These are phyloP conservation scores for Platichthys flesus DNA, from an alignment of 2,113 vertebrate species.

Conservation along the genomic window DNA sequence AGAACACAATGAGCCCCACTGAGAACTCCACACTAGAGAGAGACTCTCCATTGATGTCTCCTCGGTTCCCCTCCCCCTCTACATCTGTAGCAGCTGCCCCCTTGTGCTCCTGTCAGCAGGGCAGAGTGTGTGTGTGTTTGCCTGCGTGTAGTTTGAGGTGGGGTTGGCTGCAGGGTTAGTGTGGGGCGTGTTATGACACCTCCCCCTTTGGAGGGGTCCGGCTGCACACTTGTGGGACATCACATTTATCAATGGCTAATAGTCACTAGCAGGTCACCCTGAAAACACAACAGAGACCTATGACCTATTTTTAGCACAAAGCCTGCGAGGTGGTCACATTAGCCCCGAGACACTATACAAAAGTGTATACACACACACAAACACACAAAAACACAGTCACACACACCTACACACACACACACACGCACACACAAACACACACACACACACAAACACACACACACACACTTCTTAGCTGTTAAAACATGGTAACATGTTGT, in stretches of 20 bases:
- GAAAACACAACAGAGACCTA: conserved; percentile 86
- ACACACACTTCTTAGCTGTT: background rate
- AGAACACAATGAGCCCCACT: conserved; percentile 76
- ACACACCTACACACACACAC: conserved; percentile 1
- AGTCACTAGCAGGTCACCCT: conserved; percentile 87
- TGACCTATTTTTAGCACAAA: conserved; percentile 82
- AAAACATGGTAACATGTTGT: background rate
- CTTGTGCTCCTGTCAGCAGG: conserved; percentile 85
- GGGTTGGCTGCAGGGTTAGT: conserved; percentile 73
- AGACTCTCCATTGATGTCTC: conserved; percentile 82
- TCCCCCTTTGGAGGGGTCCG: conserved; percentile 82
- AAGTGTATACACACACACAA: conserved; percentile 19
- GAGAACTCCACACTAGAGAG: conserved; percentile 75
- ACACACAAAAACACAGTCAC: conserved; percentile 1
- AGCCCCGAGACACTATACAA: conserved; percentile 49
- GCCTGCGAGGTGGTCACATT: conserved; percentile 71
- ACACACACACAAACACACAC: conserved; percentile 6
- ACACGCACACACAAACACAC: conserved; percentile 3
- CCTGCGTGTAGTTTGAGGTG: conserved; percentile 66
- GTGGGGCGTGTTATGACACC: conserved; percentile 78
- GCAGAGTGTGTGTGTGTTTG: conserved; percentile 64
- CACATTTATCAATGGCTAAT: conserved; percentile 88
- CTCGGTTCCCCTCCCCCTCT: conserved; percentile 78
- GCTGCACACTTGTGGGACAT: conserved; percentile 86
- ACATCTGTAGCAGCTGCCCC: conserved; percentile 87